Base-by-base conservation (phyloP, 2,113 vertebrate genomes). In the Phycodurus eques region DNA sequence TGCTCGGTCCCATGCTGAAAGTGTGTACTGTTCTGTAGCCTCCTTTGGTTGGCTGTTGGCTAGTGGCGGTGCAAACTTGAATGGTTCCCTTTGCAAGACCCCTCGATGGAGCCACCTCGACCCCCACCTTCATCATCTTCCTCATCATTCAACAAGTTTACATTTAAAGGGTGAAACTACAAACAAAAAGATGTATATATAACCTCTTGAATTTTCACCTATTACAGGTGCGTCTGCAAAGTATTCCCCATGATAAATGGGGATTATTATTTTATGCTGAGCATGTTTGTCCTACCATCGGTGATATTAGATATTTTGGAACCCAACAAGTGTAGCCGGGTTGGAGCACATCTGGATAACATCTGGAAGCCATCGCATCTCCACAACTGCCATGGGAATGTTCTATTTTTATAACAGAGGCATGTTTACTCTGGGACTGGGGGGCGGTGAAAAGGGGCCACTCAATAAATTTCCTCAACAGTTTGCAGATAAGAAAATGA, bases 311-410 rank as follows among this genome's bases (percentile, higher is more conserved):
- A 85, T 75, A 82, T 80, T 82, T 83, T 84, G 53, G 64, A 60
- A 53, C 42, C 60, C 76, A 74, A 59, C 42, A 44, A 1, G 14
- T 10, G 56, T 12, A 49, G 60, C 70, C 70, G 77, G 20, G 19
- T 60, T 19, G 71, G 74, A 82, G 62, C 82, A 90, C 92, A 94
- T 93, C 88, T 94, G 93, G 92, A 81, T 68, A 83, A 88, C 94
- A 94, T 93, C 91, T 95, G 94, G 88, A 80, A 76, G 61, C 74
- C 70, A 85, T 92, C 78, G 83, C 33, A 1, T 56, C 75, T 66
- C 56, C 69, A 72, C 39, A 80, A 61, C 4, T 76, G 17, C 84
- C 86, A 86, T 90, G 90, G 89, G 90, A 94, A 91, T 80, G 12
- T 80, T 77, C 85, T 92, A 92, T 94, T 94, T 92, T 91, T 90